Conservation (phyloP, 2,888 invertebrate species). For the Lucinisca nassula region DNA sequence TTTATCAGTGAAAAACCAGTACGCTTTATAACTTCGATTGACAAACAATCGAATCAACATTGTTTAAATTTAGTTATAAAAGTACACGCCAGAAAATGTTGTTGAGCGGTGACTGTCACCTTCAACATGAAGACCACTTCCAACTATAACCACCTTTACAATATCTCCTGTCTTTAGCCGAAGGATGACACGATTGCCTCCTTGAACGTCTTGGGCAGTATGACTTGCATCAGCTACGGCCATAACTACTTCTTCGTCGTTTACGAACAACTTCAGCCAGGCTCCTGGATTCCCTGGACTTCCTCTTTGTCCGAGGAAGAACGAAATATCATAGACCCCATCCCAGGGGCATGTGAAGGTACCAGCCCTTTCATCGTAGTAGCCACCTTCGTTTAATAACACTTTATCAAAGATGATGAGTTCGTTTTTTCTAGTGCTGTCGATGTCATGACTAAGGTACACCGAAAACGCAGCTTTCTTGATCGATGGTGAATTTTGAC, state of each 20-base stretch:
- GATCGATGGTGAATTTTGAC: background rate
- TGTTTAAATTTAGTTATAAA: background rate
- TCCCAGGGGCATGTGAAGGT: background rate
- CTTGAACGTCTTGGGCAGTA: background rate
- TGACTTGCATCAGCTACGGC: background rate
- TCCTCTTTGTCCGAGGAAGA: background rate
- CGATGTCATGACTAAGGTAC: background rate
- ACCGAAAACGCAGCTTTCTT: background rate
- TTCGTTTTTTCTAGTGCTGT: background rate
- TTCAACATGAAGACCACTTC: background rate
- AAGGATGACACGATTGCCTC: slow-evolving; percentile 11
- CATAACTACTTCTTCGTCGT: background rate
- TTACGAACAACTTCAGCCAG: slow-evolving; percentile 1
- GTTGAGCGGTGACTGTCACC: background rate
- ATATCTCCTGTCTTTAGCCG: background rate
- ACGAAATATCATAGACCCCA: slow-evolving; percentile 17
- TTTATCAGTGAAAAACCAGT: no score
- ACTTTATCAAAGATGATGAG: background rate
- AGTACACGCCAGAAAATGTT: background rate
- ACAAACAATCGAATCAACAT: no score
- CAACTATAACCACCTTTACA: background rate
- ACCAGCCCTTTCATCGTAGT: background rate
- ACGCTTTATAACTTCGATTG: no score
- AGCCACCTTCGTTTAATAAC: slow-evolving; percentile 12
- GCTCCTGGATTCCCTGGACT: background rate